Percentiles rank a stretch among this genome's conserved stretches.
Evolutionary conservation across 2,888 invertebrate genomes (phyloP).

Genomic region (Rambutsinella grinnellia): DNA sequence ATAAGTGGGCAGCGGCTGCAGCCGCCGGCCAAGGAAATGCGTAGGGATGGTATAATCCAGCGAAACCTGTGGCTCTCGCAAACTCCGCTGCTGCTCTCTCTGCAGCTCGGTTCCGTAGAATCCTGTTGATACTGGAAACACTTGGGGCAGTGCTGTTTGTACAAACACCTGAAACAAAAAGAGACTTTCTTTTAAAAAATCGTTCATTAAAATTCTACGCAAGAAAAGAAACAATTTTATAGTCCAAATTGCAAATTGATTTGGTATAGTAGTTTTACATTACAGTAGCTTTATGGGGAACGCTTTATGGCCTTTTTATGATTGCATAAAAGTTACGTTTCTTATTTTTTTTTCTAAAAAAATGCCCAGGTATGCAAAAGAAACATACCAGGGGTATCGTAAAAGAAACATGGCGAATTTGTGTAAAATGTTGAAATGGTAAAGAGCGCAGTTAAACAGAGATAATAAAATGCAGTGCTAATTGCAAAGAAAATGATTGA

Average conservation of each 20-base stretch:
- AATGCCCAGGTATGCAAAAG: not conserved
- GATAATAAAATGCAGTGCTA: conserved; percentile 47
- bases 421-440: conserved; percentile 5
- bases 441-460: not conserved
- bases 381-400: conserved; percentile 3
- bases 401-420: not conserved
- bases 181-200: conserved; percentile 24
- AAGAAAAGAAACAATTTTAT: conserved; percentile 1
- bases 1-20: conserved; percentile 70
- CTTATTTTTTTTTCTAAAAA: not conserved
- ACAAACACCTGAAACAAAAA: conserved; percentile 83
- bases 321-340: not conserved
- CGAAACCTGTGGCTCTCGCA: conserved; percentile 91
- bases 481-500: conserved; percentile 19
- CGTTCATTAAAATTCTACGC: conserved; percentile 45
- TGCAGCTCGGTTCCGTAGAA: conserved; percentile 94
- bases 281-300: too few relatives aligned
- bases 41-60: conserved; percentile 84
- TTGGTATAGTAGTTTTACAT: not conserved
- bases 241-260: not conserved
- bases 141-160: conserved; percentile 96
- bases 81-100: conserved; percentile 97
- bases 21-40: conserved; percentile 70
- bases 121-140: conserved; percentile 96
- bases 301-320: conserved; percentile 27